Evolutionary conservation across 2,113 vertebrate genomes (phyloP), one percentile per base, ranked within the genome.

Genomic region (Salvelinus namaycush): DNA sequence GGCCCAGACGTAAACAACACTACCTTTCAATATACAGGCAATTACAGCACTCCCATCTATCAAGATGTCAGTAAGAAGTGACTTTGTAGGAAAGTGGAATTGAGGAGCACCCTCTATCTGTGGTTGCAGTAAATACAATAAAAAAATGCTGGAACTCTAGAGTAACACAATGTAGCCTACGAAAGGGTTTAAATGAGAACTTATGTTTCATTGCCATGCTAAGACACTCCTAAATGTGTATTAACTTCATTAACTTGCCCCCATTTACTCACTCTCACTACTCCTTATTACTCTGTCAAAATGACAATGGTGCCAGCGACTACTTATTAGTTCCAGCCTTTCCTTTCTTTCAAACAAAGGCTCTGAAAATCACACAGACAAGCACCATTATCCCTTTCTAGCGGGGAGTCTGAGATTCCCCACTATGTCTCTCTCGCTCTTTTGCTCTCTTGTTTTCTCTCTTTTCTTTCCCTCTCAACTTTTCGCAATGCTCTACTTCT

Each of bases 1-100:
- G 39, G 70, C 34, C 65, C 20, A 66, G 83, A 81, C 59, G 70
- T 79, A 84, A 80, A 73, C 77, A 81, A 77, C 79, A 60, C 76
- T 74, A 70, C 72, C 72, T 77, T 72, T 70, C 72, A 74, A 77
- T 85, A 34, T 72, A 78, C 73, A 69, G 77, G 51, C 76, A 86
- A 85, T 84, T 82, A 86, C 44, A 44, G 51, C 44, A 69, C 68
- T 14, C 60, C 79, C 81, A 83, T 82, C 73, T 64, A 81, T 82
- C 86, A 80, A 73, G 11, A 22, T n/a, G 9, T 24, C 73, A 71
- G 27, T 16, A 67, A 66, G 31, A 77, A 27, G 39, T 67, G 31
- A 11, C 39, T 11, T 44, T 44, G 39, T 44, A 44, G 39, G 39
- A 44, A 44, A 44, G 39, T 44, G 9, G 39, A 44, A 44, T 11